Base-by-base conservation (phyloP, 1,140 invertebrate genomes). In the Drosophila azteca region DNA sequence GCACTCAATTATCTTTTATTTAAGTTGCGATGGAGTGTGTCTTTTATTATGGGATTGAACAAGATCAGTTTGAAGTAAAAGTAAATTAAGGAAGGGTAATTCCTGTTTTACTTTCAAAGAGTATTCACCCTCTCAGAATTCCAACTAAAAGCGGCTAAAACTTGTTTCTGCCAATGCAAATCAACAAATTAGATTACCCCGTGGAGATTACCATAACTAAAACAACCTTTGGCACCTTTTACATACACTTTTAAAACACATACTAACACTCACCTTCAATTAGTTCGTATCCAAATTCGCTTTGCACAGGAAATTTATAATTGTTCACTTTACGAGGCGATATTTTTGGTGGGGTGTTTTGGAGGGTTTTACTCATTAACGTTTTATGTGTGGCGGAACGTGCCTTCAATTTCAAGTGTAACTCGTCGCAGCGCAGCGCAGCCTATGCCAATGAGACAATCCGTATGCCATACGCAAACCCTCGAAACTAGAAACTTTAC, bases 221-320 rank as follows among this genome's bases (percentile, higher is more conserved):
- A 39, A 67, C 41, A 39, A n/a, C 24, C 17, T 66, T 35, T 67
- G 46, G 29, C 50, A 67, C 39, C 35, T 8, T 48, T 46, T 49
- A 60, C 24, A 58, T 31, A 39, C n/a, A 7, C 8, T 20, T 11
- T 22, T 20, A 0, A 48, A 17, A 3, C 17, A 20, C 17, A 20
- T 1, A 20, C 17, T 20, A 7, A 11, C 9, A 26, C 66, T 71
- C 48, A 71, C 68, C 68, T 71, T 71, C 48, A 51, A 43, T 15
- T 46, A 53, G 45, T 69, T 35, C 24, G 24, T 51, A 48, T n/a
- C 67, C 55, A 13, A 60, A 45, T 71, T 59, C 22, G 31, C 7
- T 11, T 39, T 22, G 54, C 31, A 50, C 39, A 60, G 66, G 66
- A 60, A 70, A 71, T 41, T 71, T 71, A 48, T 70, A 71, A 71